phyloP scores from a whole-genome alignment of 2,888 invertebrate genomes.

The Chymomyza procnemis region DNA sequence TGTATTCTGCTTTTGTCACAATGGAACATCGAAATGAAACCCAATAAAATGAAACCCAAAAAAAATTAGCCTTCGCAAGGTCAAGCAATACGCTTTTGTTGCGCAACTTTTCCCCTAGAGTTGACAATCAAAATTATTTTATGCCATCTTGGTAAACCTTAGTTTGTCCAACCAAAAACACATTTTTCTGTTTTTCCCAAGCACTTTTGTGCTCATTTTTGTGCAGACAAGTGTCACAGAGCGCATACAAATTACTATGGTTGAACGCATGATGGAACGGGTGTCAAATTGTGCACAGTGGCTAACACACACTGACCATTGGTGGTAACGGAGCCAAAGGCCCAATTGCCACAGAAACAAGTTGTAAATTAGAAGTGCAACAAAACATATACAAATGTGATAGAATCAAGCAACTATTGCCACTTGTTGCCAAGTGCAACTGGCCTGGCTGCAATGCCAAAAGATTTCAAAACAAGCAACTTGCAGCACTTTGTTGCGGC shows the following conservation, averaged over 20 bases:
- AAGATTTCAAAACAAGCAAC: background rate
- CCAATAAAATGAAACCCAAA: too few species aligned
- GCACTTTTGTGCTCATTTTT: background rate
- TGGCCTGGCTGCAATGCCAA: slow-evolving; percentile 3
- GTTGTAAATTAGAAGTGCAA: background rate
- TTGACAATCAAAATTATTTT: too few species aligned
- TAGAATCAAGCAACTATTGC: background rate
- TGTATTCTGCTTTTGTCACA: too few species aligned
- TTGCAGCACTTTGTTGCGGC: background rate
- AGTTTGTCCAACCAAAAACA: background rate
- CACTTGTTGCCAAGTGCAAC: background rate
- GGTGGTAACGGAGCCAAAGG: background rate
- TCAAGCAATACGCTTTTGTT: too few species aligned
- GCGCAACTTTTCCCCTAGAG: too few species aligned
- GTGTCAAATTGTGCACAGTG: background rate
- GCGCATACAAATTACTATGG: background rate
- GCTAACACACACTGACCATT: background rate
- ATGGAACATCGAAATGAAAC: too few species aligned
- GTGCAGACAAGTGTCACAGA: background rate
- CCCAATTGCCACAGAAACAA: slow-evolving; percentile 7
- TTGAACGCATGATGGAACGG: slow-evolving; percentile 2
- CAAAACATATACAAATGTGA: background rate
- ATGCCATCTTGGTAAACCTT: background rate
- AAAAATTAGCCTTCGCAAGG: too few species aligned
- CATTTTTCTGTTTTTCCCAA: background rate